Evolutionary conservation across 2,797 vertebrate genomes (phyloP).

Genomic region (Chelonia mydas): DNA sequence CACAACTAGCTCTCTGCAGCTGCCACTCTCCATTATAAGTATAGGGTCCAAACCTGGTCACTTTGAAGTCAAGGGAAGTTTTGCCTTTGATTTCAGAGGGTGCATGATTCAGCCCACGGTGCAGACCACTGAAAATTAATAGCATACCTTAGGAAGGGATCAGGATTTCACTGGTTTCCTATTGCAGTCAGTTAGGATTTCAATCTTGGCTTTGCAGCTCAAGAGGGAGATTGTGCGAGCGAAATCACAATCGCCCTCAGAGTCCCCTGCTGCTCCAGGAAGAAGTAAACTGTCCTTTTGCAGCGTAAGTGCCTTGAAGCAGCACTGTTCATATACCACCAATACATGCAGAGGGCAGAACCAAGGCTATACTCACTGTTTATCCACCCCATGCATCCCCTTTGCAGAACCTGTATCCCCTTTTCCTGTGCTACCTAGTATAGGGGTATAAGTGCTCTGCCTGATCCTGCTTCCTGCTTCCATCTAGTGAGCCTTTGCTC

Average conservation of each 20-base stretch:
- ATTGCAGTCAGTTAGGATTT: neutral
- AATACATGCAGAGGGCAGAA: neutral
- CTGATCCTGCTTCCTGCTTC: neutral
- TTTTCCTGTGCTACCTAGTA: neutral
- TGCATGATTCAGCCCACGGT: fast-evolving
- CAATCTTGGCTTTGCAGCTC: neutral
- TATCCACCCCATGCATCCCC: neutral
- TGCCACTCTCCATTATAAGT: neutral
- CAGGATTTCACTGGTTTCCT: neutral
- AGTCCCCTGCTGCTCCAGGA: neutral
- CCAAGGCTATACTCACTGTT: neutral
- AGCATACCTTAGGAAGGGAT: neutral
- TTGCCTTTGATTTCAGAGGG: neutral
- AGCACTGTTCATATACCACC: neutral
- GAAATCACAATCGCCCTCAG: neutral
- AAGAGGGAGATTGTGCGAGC: neutral
- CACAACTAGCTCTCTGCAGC: neutral
- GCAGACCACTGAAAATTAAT: neutral
- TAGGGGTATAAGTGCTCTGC: neutral
- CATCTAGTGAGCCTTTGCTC: neutral
- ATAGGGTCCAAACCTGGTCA: neutral
- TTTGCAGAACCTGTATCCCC: neutral
- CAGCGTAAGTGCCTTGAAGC: neutral
- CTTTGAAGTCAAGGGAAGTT: neutral
- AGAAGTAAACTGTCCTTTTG: neutral